Evolutionary conservation across 2,888 invertebrate species (phyloP).

Genomic region (Loripinus fragilis): DNA sequence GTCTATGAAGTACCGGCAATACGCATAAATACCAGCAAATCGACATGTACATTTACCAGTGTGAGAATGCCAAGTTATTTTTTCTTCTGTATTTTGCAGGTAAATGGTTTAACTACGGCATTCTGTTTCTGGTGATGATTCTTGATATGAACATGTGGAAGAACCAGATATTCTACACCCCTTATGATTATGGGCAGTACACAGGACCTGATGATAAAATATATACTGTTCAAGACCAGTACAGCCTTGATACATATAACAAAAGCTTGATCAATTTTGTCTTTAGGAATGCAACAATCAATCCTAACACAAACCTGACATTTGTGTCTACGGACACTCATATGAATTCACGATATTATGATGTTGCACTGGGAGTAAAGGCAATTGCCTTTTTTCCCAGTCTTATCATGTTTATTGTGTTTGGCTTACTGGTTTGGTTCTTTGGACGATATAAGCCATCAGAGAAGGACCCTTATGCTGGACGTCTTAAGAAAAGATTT

Average conservation of each 20-base stretch:
- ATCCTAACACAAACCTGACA: conserved; percentile 82
- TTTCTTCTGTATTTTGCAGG: conserved; percentile 78
- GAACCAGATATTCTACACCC: conserved; percentile 85
- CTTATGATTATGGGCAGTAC: conserved; percentile 85
- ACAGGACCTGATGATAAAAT: conserved; percentile 83
- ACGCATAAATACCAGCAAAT: too few species aligned
- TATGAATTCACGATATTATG: conserved; percentile 84
- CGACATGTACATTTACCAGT: too few species aligned
- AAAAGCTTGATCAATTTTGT: conserved; percentile 82
- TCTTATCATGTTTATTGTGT: conserved; percentile 73
- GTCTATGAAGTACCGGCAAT: too few species aligned
- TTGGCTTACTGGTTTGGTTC: conserved; percentile 75
- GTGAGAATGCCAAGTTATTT: too few species aligned
- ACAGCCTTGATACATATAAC: conserved; percentile 75
- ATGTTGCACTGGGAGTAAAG: conserved; percentile 82
- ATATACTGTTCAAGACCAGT: conserved; percentile 72
- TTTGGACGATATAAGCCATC: conserved; percentile 78
- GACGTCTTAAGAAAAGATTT: conserved; percentile 72
- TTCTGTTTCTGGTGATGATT: conserved; percentile 85
- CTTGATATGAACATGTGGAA: conserved; percentile 86
- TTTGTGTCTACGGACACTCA: conserved; percentile 83
- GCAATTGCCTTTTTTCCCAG: conserved; percentile 84
- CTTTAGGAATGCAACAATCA: conserved; percentile 80
- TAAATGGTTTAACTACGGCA: conserved; percentile 86
- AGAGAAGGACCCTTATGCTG: conserved; percentile 76